A percentile compares a stretch with the other conserved stretches of the same genome.
Evolutionary conservation across 2,888 invertebrate genomes (phyloP).

Genomic region (Trypoxylon attenuatum): DNA sequence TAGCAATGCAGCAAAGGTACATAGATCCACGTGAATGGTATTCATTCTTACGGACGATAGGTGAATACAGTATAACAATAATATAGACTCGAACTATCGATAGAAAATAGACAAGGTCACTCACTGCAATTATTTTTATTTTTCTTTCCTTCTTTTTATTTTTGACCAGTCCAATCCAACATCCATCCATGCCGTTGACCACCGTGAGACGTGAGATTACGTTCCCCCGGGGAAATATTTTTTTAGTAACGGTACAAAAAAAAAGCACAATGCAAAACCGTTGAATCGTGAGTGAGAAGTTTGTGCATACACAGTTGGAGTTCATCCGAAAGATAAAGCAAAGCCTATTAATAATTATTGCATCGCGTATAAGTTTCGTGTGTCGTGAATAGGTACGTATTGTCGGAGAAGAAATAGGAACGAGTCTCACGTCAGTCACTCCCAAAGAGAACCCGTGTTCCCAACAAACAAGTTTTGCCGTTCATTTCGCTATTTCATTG

Average conservation of each 20-base stretch:
- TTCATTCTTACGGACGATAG: constrained; percentile 65
- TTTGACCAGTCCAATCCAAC: constrained; percentile 14
- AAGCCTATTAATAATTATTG: constrained; percentile 17
- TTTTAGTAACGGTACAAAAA: constrained; percentile 41
- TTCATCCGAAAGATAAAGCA: constrained; percentile 10
- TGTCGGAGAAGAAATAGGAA: constrained; percentile 27
- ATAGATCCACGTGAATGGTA: constrained; percentile 62
- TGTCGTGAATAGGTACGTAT: constrained; percentile 1
- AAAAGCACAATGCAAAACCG: constrained; percentile 25
- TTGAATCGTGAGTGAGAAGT: constrained; percentile 25
- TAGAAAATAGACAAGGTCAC: constrained; percentile 72
- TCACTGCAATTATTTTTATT: constrained; percentile 60
- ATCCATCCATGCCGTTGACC: constrained; percentile 15
- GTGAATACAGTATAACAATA: constrained; percentile 69
- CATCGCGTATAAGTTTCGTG: constrained; percentile 16
- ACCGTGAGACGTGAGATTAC: constrained; percentile 42
- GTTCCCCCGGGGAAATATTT: constrained; percentile 45
- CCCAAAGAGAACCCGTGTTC: constrained; percentile 26
- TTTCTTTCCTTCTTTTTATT: constrained; percentile 15
- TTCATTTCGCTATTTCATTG: constrained; percentile 44
- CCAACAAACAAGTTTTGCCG: constrained; percentile 19
- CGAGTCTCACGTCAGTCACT: constrained; percentile 48
- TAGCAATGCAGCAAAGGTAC: constrained; percentile 59
- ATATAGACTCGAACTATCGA: constrained; percentile 70
- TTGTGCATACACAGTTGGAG: constrained; percentile 25